Evolutionary conservation across 2,797 vertebrate genomes (phyloP).

Genomic region (Bradypus variegatus): DNA sequence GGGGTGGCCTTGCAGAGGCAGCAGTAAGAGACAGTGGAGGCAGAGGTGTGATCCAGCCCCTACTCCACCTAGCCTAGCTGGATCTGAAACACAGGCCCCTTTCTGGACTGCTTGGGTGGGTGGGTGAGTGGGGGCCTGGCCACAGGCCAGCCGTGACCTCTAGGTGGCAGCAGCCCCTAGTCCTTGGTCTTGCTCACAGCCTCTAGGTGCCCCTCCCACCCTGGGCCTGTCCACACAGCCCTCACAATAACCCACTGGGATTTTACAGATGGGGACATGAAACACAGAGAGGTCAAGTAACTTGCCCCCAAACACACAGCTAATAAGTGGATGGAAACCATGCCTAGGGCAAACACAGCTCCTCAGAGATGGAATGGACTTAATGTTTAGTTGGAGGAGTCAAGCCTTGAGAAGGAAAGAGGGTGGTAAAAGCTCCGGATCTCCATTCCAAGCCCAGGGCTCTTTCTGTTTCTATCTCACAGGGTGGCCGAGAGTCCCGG

Average conservation of each 20-base stretch:
- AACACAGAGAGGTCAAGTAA: not conserved
- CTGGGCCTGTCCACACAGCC: not conserved
- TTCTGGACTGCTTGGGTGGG: not conserved
- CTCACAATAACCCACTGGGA: not conserved
- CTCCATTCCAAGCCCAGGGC: not conserved
- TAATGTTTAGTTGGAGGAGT: not conserved
- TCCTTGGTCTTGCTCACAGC: not conserved
- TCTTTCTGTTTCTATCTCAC: not conserved
- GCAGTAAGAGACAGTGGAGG: not conserved
- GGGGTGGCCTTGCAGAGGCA: not conserved
- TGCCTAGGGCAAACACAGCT: not conserved
- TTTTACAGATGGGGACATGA: conserved; percentile 22
- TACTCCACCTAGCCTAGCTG: not conserved
- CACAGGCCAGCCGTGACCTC: conserved; percentile 56
- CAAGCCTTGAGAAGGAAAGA: not conserved
- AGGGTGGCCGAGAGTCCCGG: conserved; percentile 36
- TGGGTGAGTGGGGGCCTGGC: conserved; percentile 3
- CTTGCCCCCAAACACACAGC: not conserved
- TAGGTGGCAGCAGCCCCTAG: conserved; percentile 64
- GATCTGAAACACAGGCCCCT: not conserved
- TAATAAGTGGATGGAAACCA: not conserved
- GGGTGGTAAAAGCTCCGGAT: not conserved
- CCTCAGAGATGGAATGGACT: not conserved
- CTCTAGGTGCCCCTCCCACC: not conserved
- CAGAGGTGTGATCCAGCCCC: not conserved